Base-by-base conservation (phyloP, 2,113 vertebrate species). In the Notothenia coriiceps region DNA sequence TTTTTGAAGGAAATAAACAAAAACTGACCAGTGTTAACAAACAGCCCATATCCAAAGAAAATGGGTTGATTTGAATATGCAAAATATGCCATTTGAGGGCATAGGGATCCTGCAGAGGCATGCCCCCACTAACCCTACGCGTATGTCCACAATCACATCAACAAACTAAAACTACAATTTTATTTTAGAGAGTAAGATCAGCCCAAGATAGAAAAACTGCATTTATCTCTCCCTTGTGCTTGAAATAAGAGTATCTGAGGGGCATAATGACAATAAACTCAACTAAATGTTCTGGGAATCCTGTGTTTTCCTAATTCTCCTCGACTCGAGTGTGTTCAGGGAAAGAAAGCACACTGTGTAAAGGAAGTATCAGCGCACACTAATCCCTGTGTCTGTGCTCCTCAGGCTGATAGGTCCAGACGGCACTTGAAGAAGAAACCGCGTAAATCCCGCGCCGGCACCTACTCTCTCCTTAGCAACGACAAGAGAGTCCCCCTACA, bases 391-490 rank as follows among this genome's bases (percentile, higher is more conserved):
- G 64, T 86, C 56, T 10, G 3, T 80, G 62, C 75, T 22, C 79
- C 22, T 51, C n/a, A 94, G 93, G 68, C 90, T 50, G 94, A 94
- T 33, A 76, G 91, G 74, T 86, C 91, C 80, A 91, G 91, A 18
- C 87, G 90, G 80, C 92, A 94, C 70, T 83, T 93, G 88, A 94
- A 90, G 76, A 94, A 91, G 84, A 89, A 40, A 70, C 89, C 82
- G 74, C 84, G 77, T 22, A 93, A 87, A 91, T 76, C 84, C 73
- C 91, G 92, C 13, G 66, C 86, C 0, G 94, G 94, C 72, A 91
- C 91, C 64, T 90, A 74, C 76, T 94, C 94, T 25, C 92, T 94
- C 72, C 88, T 94, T 60, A 87, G 63, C 86, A 70, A 91, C 77
- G 46, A 91, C 74, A 88, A 88, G 70, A 44, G 73, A 79, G 79